Percentiles rank a stretch among this genome's conserved stretches.
Conservation (phyloP, 2,888 invertebrate species). For the Venusia cambrica region DNA sequence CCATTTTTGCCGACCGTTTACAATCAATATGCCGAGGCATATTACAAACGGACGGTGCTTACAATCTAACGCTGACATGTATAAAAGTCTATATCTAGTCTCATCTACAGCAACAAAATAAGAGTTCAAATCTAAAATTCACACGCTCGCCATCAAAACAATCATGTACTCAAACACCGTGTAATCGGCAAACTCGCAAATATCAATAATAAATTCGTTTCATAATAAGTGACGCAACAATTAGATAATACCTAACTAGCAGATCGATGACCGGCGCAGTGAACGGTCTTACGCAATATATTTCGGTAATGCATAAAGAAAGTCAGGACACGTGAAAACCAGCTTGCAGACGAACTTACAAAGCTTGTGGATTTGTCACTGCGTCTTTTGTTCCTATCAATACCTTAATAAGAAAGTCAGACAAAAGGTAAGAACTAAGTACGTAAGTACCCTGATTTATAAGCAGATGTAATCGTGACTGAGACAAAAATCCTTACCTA, state of each 20-base stretch:
- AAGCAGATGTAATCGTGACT: too few relatives aligned
- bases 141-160: constrained; percentile 17
- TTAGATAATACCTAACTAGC: constrained; percentile 59
- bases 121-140: constrained; percentile 34
- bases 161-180: constrained; percentile 15
- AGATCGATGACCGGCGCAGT: constrained; percentile 54
- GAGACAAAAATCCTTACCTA: too few relatives aligned
- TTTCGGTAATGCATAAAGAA: constrained; percentile 49
- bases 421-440: too few relatives aligned
- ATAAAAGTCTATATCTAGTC: too few relatives aligned
- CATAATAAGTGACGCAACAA: constrained; percentile 61
- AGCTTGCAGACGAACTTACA: constrained; percentile 4
- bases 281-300: constrained; percentile 54
- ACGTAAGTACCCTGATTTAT: too few relatives aligned
- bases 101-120: too few relatives aligned
- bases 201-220: constrained; percentile 55
- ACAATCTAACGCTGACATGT: too few relatives aligned
- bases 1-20: too few relatives aligned
- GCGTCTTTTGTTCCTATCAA: not conserved
- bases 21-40: too few relatives aligned
- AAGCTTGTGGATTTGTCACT: constrained; percentile 5
- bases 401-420: too few relatives aligned
- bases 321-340: constrained; percentile 35
- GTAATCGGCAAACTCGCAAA: constrained; percentile 31
- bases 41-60: too few relatives aligned